Percentiles rank a stretch among this genome's conserved stretches.
Conservation (phyloP, 1,140 invertebrate species). For the Akabosia matsudoensis region DNA sequence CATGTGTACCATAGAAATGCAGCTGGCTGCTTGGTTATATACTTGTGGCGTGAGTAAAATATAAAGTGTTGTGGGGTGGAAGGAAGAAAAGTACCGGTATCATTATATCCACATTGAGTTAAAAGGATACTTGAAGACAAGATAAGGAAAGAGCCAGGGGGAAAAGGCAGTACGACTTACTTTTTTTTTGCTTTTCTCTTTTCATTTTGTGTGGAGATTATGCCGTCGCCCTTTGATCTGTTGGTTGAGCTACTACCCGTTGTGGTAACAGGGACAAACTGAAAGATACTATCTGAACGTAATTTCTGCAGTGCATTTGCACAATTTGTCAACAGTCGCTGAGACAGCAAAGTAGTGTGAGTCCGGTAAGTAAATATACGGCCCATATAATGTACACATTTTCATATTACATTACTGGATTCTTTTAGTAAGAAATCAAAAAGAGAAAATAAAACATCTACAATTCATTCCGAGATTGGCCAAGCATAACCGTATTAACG, state of each 20-base stretch:
- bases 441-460: too few species aligned
- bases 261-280: background rate
- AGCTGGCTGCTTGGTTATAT: background rate
- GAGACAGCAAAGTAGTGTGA: too few species aligned
- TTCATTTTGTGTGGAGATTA: constrained; percentile 18
- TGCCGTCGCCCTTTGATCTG: constrained; percentile 4
- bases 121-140: background rate
- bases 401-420: too few species aligned
- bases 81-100: too few species aligned
- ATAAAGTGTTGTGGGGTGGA: background rate
- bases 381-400: too few species aligned
- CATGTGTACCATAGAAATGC: background rate
- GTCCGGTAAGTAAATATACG: too few species aligned
- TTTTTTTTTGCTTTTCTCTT: background rate
- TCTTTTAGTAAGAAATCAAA: too few species aligned
- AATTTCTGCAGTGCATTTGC: too few species aligned
- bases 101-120: background rate
- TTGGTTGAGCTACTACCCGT: constrained; percentile 1
- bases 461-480: too few species aligned
- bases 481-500: too few species aligned
- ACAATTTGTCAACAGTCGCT: too few species aligned
- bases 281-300: background rate
- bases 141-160: background rate
- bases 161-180: background rate
- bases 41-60: background rate